A percentile compares a stretch with the other conserved stretches of the same genome.
phyloP scores from a whole-genome alignment of 1,140 invertebrate species.

The Habropoda laboriosa region DNA sequence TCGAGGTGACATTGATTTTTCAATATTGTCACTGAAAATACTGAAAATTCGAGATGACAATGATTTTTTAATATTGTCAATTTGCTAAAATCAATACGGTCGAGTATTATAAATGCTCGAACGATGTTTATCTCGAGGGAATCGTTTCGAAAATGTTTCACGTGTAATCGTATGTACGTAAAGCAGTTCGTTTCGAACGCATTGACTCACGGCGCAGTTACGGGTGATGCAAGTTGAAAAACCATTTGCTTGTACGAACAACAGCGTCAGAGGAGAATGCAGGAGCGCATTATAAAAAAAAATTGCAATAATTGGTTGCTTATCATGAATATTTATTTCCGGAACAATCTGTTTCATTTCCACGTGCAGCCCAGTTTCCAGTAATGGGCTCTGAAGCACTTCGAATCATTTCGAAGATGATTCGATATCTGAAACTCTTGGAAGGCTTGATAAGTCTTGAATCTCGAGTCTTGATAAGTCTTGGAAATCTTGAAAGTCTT shows the following conservation, averaged over 20 bases:
- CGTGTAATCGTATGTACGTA: too few relatives aligned
- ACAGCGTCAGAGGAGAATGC: conserved; percentile 18
- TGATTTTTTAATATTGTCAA: not conserved
- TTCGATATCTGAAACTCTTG: too few relatives aligned
- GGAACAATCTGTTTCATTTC: not conserved
- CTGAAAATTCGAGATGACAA: not conserved
- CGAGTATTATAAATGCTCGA: not conserved
- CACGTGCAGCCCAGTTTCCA: too few relatives aligned
- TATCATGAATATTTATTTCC: conserved; percentile 30
- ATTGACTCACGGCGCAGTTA: conserved; percentile 14
- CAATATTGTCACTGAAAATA: not conserved
- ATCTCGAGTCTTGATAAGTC: too few relatives aligned
- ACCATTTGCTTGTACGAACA: conserved; percentile 44
- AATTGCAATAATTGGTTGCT: conserved; percentile 40
- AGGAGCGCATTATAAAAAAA: conserved; percentile 11
- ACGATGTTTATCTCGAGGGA: not conserved
- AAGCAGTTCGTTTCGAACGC: conserved; percentile 1
- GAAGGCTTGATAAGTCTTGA: too few relatives aligned
- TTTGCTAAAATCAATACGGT: not conserved
- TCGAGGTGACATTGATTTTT: not conserved
- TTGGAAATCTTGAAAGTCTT: too few relatives aligned
- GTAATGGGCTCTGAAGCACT: too few relatives aligned
- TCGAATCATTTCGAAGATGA: not conserved
- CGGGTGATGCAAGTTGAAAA: conserved; percentile 55
- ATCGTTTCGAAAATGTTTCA: conserved; percentile 19